These are phyloP conservation scores for Scopus umbretta DNA, from an alignment of 2,113 vertebrate species.

Conservation along the genomic window DNA sequence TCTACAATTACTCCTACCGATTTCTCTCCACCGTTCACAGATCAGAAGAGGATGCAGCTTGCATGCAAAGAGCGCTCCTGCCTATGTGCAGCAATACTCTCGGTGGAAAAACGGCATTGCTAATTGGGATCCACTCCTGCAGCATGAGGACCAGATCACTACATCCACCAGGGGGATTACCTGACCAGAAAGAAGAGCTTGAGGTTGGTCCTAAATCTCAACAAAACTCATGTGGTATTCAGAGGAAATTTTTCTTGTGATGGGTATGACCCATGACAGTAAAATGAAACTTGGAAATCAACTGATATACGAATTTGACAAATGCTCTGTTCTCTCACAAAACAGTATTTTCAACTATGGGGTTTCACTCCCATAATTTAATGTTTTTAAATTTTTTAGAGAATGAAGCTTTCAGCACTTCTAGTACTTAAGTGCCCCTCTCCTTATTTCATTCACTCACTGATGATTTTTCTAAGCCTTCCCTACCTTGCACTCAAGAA, in stretches of 20 bases:
- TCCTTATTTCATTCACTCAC: not conserved
- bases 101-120: not conserved
- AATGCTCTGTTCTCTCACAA: not conserved
- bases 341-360: not conserved
- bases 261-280: not conserved
- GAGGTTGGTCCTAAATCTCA: not conserved
- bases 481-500: not conserved
- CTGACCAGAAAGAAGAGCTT: not conserved
- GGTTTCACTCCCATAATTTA: not conserved
- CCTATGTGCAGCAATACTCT: not conserved
- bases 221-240: not conserved
- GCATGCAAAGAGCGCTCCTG: not conserved
- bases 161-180: not conserved
- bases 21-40: not conserved
- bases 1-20: not conserved
- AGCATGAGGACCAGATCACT: accelerated
- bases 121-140: not conserved
- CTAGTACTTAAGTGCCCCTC: not conserved
- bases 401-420: not conserved
- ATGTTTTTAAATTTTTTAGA: not conserved
- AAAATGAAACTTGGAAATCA: not conserved
- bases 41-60: not conserved
- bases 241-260: not conserved
- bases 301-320: not conserved
- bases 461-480: not conserved